Base-by-base conservation (phyloP, 2,888 invertebrate species). In the Mesodorylaimus sp. region DNA sequence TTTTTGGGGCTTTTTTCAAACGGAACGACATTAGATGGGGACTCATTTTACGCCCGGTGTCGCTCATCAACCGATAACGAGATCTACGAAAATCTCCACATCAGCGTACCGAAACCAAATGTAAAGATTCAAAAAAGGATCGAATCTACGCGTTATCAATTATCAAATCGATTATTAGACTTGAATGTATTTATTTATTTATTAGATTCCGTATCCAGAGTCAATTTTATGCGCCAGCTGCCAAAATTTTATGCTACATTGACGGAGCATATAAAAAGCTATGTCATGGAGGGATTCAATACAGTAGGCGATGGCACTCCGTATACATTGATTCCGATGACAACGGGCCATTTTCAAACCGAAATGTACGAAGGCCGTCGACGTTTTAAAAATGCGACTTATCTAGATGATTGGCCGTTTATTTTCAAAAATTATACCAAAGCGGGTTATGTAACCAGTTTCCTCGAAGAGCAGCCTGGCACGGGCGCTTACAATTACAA, bases 401-500 rank as follows among this genome's bases (percentile, higher is more conserved):
- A n/a, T 44, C n/a, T 47, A 3, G 48, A 47, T 24, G 48, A 41
- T 23, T 47, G 48, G 48, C 48, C 48, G 5, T 23, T 47, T 16
- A 47, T 47, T 19, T 47, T 47, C 26, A 47, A 47, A n/a, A 25
- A 47, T 24, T 47, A 47, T 25, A 45, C 5, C 21, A 47, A 44
- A 3, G 48, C 48, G 0, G 81, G 83, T 0, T 88, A 79, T 64
- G 74, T 76, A 46, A 88, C 89, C 0, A 75, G 79, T 0, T 80
- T 80, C 53, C 83, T 77, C 1, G 89, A 91, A 71, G 89, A 91
- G 63, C 78, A 80, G 1, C 78, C 80, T 0, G 69, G 70, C 56
- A 77, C 86, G 64, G 80, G 81, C 0, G 77, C 81, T 1, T 89
- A 89, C 62, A 83, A 83, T 62, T 87, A 79, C 61, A 69, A 76